Evolutionary conservation across 2,797 vertebrate genomes (phyloP).

Genomic region (Halcyon chelicuti): DNA sequence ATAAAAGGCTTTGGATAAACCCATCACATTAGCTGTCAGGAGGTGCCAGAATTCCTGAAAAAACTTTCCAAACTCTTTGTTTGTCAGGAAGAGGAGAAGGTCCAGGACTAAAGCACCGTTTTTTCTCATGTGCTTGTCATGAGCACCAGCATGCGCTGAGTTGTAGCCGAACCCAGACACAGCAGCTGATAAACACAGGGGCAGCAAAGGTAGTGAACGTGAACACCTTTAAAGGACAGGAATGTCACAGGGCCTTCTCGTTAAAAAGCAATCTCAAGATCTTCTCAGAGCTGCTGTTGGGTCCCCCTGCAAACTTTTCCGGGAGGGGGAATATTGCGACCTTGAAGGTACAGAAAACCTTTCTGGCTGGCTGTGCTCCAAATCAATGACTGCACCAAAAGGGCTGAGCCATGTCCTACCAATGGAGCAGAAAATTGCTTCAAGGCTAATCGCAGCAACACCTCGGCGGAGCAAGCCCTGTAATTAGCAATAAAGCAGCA

Average conservation of each 20-base stretch:
- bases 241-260: not conserved
- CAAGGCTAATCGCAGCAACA: slow-evolving; percentile 60
- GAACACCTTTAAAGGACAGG: not conserved
- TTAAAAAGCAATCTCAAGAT: not conserved
- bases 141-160: not conserved
- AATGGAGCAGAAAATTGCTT: slow-evolving; percentile 74
- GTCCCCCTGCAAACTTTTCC: slow-evolving; percentile 9
- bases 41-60: not conserved
- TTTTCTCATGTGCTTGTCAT: not conserved
- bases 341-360: not conserved
- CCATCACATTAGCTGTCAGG: not conserved
- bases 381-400: slow-evolving; percentile 30
- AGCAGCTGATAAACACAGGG: not conserved
- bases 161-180: not conserved
- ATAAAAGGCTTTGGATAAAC: not conserved
- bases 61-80: not conserved
- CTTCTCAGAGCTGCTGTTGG: not conserved
- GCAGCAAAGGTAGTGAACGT: not conserved
- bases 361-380: slow-evolving; percentile 31
- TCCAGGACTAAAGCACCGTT: not conserved
- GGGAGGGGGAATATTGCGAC: not conserved
- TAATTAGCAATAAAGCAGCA: slow-evolving; percentile 44
- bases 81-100: not conserved
- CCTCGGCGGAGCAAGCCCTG: slow-evolving; percentile 11
- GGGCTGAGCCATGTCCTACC: slow-evolving; percentile 48